Evolutionary conservation across 2,888 invertebrate species (phyloP).

Genomic region (Willowsia nigromaculata): DNA sequence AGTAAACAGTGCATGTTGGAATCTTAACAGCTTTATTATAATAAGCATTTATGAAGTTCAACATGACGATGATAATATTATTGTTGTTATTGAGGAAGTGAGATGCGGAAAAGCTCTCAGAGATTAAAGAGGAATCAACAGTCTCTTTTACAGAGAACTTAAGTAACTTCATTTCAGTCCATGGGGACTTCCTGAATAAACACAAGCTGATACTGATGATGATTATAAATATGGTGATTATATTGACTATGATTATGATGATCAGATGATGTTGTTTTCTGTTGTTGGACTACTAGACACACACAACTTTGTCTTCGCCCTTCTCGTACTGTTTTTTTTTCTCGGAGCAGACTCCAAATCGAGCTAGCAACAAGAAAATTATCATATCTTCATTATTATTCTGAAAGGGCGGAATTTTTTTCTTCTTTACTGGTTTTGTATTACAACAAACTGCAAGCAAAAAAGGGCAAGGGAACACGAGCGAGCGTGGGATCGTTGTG

Average conservation of each 20-base stretch:
- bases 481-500: not conserved
- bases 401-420: not conserved
- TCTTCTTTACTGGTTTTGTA: not conserved
- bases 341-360: not conserved
- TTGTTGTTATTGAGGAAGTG: not conserved
- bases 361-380: slow-evolving; percentile 42
- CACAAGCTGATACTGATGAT: not conserved
- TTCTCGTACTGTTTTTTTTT: not conserved
- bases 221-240: slow-evolving; percentile 20
- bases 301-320: not conserved
- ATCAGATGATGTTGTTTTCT: not conserved
- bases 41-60: not conserved
- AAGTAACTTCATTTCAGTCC: not conserved
- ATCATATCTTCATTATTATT: slow-evolving; percentile 51
- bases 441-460: not conserved
- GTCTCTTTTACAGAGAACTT: not conserved
- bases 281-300: not conserved
- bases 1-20: not conserved
- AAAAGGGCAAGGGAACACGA: not conserved
- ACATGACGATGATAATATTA: not conserved
- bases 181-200: not conserved
- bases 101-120: not conserved
- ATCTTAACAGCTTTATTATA: not conserved
- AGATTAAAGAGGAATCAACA: slow-evolving; percentile 50
- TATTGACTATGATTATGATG: not conserved